Evolutionary conservation across 2,113 vertebrate genomes (phyloP), one percentile per base, ranked within the genome.

Genomic region (Cromileptes altivelis): DNA sequence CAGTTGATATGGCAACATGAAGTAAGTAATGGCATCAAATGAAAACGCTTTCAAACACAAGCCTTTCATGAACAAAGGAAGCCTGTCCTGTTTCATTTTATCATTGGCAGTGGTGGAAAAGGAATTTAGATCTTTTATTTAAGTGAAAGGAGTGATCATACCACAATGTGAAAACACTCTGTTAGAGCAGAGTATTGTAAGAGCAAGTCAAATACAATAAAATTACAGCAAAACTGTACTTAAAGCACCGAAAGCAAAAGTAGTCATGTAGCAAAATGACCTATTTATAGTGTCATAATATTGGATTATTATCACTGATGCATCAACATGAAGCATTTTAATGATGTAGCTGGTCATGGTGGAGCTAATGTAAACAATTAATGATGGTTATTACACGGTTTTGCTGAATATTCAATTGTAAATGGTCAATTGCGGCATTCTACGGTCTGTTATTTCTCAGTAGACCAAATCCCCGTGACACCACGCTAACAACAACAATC

Each of bases 41-140:
- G 64, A 60, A 15, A 55, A 33, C 18, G 17, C 21, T 71, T 69
- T 37, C 15, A 81, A 40, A 58, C 56, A 69, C 13, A 45, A 17
- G 25, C 14, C 2, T 70, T 53, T 33, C 14, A 47, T 3, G 9
- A 69, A 55, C 4, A 27, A 12, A 53, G 45, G 57, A n/a, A 64
- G 49, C 17, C 4, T 15, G 27, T 23, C 49, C 30, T 25, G 19
- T 45, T 9, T 42, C 25, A 25, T 76, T 60, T 33, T n/a, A 61
- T n/a, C 4, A 47, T 7, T 49, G 19, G 75, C 4, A 27, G 17
- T 45, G 3, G 37, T 45, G 37, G 17, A 19, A 58, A 27, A 45
- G 23, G 21, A 6, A 42, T 23, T 53, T 3, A 9, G 4, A 37
- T 37, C 2, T 25, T 25, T 45, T 37, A 37, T 37, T 37, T 37